A percentile compares a stretch with the other conserved stretches of the same genome.
These are phyloP conservation scores for Leptinotarsa haldemani DNA, from an alignment of 2,888 invertebrate species.

Conservation along the genomic window DNA sequence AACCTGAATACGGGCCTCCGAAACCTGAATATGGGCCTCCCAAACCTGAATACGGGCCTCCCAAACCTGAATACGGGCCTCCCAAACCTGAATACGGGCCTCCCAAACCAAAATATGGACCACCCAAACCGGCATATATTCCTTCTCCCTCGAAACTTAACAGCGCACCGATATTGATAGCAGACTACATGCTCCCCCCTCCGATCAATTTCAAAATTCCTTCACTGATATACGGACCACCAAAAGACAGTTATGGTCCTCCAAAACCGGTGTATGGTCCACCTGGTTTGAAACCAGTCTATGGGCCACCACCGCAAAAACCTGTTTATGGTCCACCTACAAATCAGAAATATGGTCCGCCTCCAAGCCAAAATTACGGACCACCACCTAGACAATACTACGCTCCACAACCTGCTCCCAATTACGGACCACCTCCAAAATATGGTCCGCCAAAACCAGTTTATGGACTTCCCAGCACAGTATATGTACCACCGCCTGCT, in stretches of 20 bases:
- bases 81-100: slow-evolving; percentile 48
- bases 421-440: slow-evolving; percentile 32
- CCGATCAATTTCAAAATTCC: slow-evolving; percentile 34
- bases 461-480: not conserved
- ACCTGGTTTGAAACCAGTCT: slow-evolving; percentile 27
- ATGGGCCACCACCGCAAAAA: slow-evolving; percentile 46
- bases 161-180: slow-evolving; percentile 31
- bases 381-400: slow-evolving; percentile 40
- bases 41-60: slow-evolving; percentile 42
- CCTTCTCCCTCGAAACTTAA: slow-evolving; percentile 28
- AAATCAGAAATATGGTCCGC: slow-evolving; percentile 37
- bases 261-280: slow-evolving; percentile 33
- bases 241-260: slow-evolving; percentile 36
- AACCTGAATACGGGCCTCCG: slow-evolving; percentile 53
- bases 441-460: too few species aligned
- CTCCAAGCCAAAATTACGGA: slow-evolving; percentile 34
- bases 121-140: slow-evolving; percentile 32
- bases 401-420: slow-evolving; percentile 27
- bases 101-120: slow-evolving; percentile 37
- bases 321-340: slow-evolving; percentile 6
- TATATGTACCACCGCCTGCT: not conserved
- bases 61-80: slow-evolving; percentile 49
- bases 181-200: slow-evolving; percentile 40
- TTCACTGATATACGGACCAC: slow-evolving; percentile 34
- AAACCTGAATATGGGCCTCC: slow-evolving; percentile 45